Evolutionary conservation across 2,113 vertebrate genomes (phyloP), one percentile per base, ranked within the genome.

Genomic region (Boleophthalmus pectinirostris): DNA sequence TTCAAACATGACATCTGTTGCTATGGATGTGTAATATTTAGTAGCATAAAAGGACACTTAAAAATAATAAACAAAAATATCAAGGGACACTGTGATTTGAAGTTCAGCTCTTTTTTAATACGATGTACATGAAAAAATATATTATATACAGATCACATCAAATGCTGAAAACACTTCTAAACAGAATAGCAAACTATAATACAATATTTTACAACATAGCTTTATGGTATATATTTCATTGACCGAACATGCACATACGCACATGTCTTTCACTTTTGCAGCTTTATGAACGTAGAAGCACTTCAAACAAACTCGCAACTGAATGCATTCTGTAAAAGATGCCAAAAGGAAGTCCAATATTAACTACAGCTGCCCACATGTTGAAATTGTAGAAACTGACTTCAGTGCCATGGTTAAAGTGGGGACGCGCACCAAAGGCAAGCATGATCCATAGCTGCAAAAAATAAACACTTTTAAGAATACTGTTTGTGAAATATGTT

Each of bases 291-390:
- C 89, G 82, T 35, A 96, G 78, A 61, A 95, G 96, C 73, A 99
- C 96, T 88, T 99, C 97, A 86, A 97, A 93, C 71, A 99, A 91
- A 78, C 96, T 96, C 80, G 97, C 96, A 15, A 98, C 97, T 0
- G 97, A 95, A 0, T 99, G 98, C 97, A 99, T 97, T n/a, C 96
- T 91, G 86, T 99, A 99, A 92, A 99, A 99, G 84, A 99, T 97
- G 47, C 94, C 95, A 16, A 99, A 98, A 0, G 98, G 98, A 73
- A 99, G 92, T 81, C 96, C 97, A 23, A 98, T 90, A 74, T 99
- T 98, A 73, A 98, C 96, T 0, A 98, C 89, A 47, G 94, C 93
- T 0, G 93, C 86, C 98, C 97, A 99, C 89, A 97, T 93, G 35
- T 86, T 88, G 29, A 94, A 91, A 0, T 94, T 82, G 0, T 96